Base-by-base conservation (phyloP, 2,113 vertebrate genomes). In the Sapayoa aenigma region DNA sequence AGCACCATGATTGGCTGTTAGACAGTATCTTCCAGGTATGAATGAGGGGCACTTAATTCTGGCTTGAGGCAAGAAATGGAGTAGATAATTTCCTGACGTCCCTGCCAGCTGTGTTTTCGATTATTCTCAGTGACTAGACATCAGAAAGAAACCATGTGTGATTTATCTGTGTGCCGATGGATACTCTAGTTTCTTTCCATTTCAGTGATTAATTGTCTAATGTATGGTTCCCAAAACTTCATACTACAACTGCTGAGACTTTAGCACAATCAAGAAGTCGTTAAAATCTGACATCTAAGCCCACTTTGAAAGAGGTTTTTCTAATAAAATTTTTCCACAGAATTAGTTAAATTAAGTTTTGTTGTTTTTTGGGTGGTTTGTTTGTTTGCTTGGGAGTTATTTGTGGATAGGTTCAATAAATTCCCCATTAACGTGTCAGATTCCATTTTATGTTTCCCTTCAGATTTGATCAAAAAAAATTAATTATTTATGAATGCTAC, bases 161-260 rank as follows among this genome's bases (percentile, higher is more conserved):
- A 96, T 95, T 95, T 88, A 96, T 96, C 72, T 95, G 17, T 72
- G 71, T 93, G 77, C 37, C 87, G 76, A 79, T 79, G 77, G 73
- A 89, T 89, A 53, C 44, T 24, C 53, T 62, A 75, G 44, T 72
- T 95, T 82, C 79, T 79, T 86, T 84, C 89, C 23, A 47, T 89
- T 94, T 84, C 78, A 59, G 81, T 95, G 93, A 97, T 93, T 94
- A 93, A 97, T 92, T 93, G 81, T 93, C 53, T 69, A 89, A 87
- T 19, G 37, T 15, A 82, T 82, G 79, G n/a, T 74, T 95, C 46
- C 74, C n/a, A 52, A 87, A 95, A 95, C 55, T 94, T 94, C 90
- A 23, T 58, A 39, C 14, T 47, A 35, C 23, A 80, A 10, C 15
- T 69, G 5, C 12, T 86, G 35, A 88, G 55, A 80, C 42, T 90